These are phyloP conservation scores for Synanthedon tipuliformis DNA, from an alignment of 2,888 invertebrate species.

Conservation along the genomic window DNA sequence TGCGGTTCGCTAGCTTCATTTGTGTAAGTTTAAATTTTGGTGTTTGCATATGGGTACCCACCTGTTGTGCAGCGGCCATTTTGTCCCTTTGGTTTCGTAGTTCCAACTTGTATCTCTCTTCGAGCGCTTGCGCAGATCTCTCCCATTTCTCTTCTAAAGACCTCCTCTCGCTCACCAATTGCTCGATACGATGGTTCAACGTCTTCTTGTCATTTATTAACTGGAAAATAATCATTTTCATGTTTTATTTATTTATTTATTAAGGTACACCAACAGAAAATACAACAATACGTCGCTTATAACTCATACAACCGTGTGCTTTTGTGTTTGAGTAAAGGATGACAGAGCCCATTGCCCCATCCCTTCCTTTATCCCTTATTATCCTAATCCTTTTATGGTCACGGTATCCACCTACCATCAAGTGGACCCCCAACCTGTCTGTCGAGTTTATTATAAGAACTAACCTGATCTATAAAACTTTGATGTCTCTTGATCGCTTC, in stretches of 20 bases:
- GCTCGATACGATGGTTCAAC: conserved; percentile 79
- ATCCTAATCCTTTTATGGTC: too few relatives aligned
- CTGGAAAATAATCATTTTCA: conserved; percentile 27
- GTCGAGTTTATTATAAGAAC: not conserved
- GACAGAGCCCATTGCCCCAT: too few relatives aligned
- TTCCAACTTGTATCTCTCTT: conserved; percentile 82
- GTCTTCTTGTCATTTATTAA: conserved; percentile 83
- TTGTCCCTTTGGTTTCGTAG: conserved; percentile 80
- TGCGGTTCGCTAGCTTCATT: not conserved
- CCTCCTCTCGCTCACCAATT: conserved; percentile 73
- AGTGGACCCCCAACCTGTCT: too few relatives aligned
- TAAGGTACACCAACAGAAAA: too few relatives aligned
- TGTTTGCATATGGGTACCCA: conserved; percentile 14
- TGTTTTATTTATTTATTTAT: too few relatives aligned
- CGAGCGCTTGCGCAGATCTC: conserved; percentile 74
- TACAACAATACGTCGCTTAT: too few relatives aligned
- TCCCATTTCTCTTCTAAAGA: conserved; percentile 75
- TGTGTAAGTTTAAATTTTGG: not conserved
- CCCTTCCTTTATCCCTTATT: too few relatives aligned
- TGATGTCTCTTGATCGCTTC: conserved; percentile 81
- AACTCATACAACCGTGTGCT: too few relatives aligned
- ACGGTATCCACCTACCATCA: too few relatives aligned
- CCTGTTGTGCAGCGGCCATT: conserved; percentile 81
- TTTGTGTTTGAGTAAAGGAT: too few relatives aligned
- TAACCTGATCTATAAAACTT: conserved; percentile 82